phyloP scores from a whole-genome alignment of 1,140 invertebrate species.

The Drosophila tristis region DNA sequence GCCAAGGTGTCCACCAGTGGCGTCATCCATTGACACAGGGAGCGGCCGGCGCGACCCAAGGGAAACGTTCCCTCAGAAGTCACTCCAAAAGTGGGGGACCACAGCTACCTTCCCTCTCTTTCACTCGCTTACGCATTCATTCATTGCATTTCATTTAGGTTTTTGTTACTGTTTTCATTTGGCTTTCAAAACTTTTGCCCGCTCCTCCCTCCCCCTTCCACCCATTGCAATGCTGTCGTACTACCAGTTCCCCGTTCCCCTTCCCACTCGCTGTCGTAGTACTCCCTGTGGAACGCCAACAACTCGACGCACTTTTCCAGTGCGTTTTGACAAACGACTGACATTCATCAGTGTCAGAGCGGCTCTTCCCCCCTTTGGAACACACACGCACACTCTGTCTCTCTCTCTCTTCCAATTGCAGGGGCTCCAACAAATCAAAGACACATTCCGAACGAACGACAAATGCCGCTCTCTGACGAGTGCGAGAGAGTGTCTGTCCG shows the following conservation, averaged over 20 bases:
- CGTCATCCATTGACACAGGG: slow-evolving; percentile 69
- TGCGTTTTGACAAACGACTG: slow-evolving; percentile 81
- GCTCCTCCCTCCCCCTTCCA: background rate
- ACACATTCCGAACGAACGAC: slow-evolving; percentile 67
- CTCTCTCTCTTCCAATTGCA: slow-evolving; percentile 13
- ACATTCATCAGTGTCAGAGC: slow-evolving; percentile 79
- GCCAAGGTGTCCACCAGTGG: slow-evolving; percentile 69
- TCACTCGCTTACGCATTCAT: slow-evolving; percentile 47
- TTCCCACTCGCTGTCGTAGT: too few relatives aligned
- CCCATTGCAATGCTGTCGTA: background rate
- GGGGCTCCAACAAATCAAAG: slow-evolving; percentile 76
- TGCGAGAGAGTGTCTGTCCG: slow-evolving; percentile 9
- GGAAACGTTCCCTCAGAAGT: slow-evolving; percentile 8
- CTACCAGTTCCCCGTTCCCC: too few relatives aligned
- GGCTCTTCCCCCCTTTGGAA: background rate
- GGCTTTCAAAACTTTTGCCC: slow-evolving; percentile 18
- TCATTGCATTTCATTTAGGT: slow-evolving; percentile 55
- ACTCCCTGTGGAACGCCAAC: slow-evolving; percentile 30
- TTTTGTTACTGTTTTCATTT: slow-evolving; percentile 66
- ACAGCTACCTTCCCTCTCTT: slow-evolving; percentile 4
- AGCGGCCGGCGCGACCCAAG: slow-evolving; percentile 18
- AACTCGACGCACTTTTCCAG: slow-evolving; percentile 68
- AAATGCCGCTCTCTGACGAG: slow-evolving; percentile 36
- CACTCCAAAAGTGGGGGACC: slow-evolving; percentile 10
- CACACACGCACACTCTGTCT: background rate